Evolutionary conservation across 2,888 invertebrate genomes (phyloP).

Genomic region (Altica lythri): DNA sequence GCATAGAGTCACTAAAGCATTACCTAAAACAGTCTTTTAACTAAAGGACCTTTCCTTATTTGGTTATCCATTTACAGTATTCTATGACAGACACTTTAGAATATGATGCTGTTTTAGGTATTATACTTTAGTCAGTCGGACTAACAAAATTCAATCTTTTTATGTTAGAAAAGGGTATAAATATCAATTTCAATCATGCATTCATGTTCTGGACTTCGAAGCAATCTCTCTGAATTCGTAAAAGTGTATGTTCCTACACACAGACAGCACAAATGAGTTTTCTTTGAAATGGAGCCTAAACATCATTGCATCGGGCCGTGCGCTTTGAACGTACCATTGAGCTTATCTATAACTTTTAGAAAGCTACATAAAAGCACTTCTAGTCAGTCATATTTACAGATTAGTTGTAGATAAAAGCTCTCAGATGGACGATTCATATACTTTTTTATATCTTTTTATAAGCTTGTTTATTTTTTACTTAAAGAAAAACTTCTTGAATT

Average conservation of each 20-base stretch:
- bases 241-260: slow-evolving; percentile 10
- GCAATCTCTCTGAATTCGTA: slow-evolving; percentile 13
- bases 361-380: slow-evolving; percentile 36
- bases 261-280: slow-evolving; percentile 25
- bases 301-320: slow-evolving; percentile 18
- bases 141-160: slow-evolving; percentile 8
- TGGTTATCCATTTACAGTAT: too few relatives aligned
- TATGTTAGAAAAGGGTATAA: slow-evolving; percentile 18
- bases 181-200: slow-evolving; percentile 22
- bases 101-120: too few relatives aligned
- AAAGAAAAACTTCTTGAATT: too few relatives aligned
- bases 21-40: too few relatives aligned
- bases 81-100: too few relatives aligned
- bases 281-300: slow-evolving; percentile 32
- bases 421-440: slow-evolving; percentile 44
- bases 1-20: too few relatives aligned
- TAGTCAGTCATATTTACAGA: slow-evolving; percentile 48
- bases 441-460: too few relatives aligned
- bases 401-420: slow-evolving; percentile 51
- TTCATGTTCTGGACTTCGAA: slow-evolving; percentile 12
- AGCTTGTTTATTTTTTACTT: too few relatives aligned
- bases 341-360: slow-evolving; percentile 39
- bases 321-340: slow-evolving; percentile 14
- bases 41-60: too few relatives aligned
- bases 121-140: too few relatives aligned